A percentile compares a stretch with the other conserved stretches of the same genome.
Conservation (phyloP, 2,797 vertebrate genomes). For the Melanotaenia boesemani region DNA sequence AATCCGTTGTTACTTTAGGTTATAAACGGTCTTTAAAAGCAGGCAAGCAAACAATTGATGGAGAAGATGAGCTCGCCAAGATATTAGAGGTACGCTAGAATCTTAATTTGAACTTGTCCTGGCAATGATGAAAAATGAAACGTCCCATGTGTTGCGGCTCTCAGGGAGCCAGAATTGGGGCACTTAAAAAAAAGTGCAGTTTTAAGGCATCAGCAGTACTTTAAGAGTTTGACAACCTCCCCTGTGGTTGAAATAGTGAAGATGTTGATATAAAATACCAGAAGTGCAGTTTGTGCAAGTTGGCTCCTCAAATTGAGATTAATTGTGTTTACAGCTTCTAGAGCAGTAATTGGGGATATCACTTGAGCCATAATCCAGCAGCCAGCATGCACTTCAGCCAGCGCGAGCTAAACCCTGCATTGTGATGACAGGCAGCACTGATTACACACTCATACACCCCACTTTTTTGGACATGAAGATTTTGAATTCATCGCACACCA, state of each 20-base stretch:
- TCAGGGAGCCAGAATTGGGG: constrained; percentile 31
- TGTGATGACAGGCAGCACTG: neutral
- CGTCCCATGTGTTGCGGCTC: constrained; percentile 12
- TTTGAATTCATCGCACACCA: constrained; percentile 31
- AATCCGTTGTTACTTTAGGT: neutral
- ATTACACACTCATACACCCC: constrained; percentile 3
- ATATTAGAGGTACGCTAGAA: neutral
- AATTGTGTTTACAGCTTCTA: constrained; percentile 56
- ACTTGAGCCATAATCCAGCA: constrained; percentile 35
- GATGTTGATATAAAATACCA: constrained; percentile 52
- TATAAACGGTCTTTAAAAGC: neutral
- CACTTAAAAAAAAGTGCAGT: constrained; percentile 36
- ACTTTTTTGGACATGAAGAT: constrained; percentile 12
- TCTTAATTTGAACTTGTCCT: constrained; percentile 21
- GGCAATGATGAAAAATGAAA: constrained; percentile 47
- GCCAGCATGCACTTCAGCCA: neutral
- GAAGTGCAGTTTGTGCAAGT: constrained; percentile 34
- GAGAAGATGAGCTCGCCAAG: constrained; percentile 2
- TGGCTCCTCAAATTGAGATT: constrained; percentile 65
- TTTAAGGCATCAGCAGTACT: constrained; percentile 55
- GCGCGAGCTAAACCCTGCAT: neutral
- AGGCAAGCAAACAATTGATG: neutral
- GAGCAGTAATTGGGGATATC: constrained; percentile 47
- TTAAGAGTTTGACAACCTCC: constrained; percentile 38
- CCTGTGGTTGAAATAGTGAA: constrained; percentile 29